Percentiles rank a stretch among this genome's conserved stretches.
These are phyloP conservation scores for Thalassarche chlororhynchos DNA, from an alignment of 2,113 vertebrate genomes.

Conservation along the genomic window DNA sequence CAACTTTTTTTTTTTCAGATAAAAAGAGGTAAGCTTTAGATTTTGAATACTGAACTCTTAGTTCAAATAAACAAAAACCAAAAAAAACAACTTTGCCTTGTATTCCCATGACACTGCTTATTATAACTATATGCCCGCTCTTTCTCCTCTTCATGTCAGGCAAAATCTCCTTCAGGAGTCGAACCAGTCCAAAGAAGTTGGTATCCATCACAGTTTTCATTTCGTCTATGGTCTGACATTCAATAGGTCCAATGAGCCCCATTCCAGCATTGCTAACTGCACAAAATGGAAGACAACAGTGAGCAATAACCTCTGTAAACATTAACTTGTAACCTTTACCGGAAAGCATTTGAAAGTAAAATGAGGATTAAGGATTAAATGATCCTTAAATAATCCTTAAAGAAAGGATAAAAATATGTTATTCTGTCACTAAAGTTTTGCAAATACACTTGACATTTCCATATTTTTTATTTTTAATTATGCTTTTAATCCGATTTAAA, in stretches of 20 bases:
- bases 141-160: slow-evolving; percentile 88
- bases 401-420: not conserved
- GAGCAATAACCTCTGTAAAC: not conserved
- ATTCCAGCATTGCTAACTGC: slow-evolving; percentile 88
- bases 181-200: slow-evolving; percentile 87
- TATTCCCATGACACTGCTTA: slow-evolving; percentile 90
- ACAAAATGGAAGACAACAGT: not conserved
- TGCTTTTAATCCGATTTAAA: not conserved
- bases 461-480: not conserved
- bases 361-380: not conserved
- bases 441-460: not conserved
- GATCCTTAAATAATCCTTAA: not conserved
- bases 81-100: slow-evolving; percentile 69
- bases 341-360: not conserved
- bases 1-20: not conserved
- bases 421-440: not conserved
- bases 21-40: not conserved
- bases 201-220: slow-evolving; percentile 90
- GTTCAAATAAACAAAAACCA: not conserved
- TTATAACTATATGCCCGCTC: slow-evolving; percentile 85
- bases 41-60: not conserved
- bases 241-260: slow-evolving; percentile 87
- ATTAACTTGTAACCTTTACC: not conserved
- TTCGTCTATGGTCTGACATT: slow-evolving; percentile 85
- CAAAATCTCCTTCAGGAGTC: slow-evolving; percentile 84